A percentile compares a stretch with the other conserved stretches of the same genome.
phyloP scores from a whole-genome alignment of 2,113 vertebrate species.

The Datnioides undecimradiatus region DNA sequence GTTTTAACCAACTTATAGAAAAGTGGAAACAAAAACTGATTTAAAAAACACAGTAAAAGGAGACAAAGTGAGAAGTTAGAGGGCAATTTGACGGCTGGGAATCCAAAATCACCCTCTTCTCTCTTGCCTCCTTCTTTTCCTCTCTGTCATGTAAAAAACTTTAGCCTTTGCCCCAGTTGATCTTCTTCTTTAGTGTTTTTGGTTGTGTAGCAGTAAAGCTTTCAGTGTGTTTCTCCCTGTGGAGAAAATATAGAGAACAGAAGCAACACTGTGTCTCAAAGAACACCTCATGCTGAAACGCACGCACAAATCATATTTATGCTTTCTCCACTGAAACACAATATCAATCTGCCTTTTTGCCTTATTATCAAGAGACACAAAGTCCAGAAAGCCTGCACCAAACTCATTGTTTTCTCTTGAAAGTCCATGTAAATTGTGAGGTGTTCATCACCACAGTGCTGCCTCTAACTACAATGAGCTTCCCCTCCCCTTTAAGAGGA shows the following conservation, averaged over 20 bases:
- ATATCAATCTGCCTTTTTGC: not conserved
- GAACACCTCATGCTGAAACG: slow-evolving; percentile 45
- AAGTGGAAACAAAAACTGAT: slow-evolving; percentile 63
- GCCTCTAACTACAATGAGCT: slow-evolving; percentile 22
- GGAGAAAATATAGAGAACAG: slow-evolving; percentile 67
- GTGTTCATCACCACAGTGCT: slow-evolving; percentile 51
- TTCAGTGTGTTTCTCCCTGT: slow-evolving; percentile 71
- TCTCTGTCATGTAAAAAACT: slow-evolving; percentile 53
- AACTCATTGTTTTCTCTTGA: not conserved
- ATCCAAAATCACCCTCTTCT: slow-evolving; percentile 50
- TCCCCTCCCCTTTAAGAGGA: slow-evolving; percentile 35
- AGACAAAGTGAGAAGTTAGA: slow-evolving; percentile 65
- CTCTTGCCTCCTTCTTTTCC: slow-evolving; percentile 42
- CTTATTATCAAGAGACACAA: slow-evolving; percentile 34
- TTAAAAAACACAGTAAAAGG: slow-evolving; percentile 51
- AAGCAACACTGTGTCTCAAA: slow-evolving; percentile 71
- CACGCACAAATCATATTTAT: slow-evolving; percentile 26
- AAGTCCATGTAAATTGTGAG: slow-evolving; percentile 14
- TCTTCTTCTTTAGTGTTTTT: slow-evolving; percentile 84
- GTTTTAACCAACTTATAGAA: slow-evolving; percentile 50
- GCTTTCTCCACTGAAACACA: slow-evolving; percentile 6
- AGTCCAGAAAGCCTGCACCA: slow-evolving; percentile 7
- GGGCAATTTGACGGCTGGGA: slow-evolving; percentile 53
- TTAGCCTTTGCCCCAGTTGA: slow-evolving; percentile 58
- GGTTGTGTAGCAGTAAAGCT: slow-evolving; percentile 93